Evolutionary conservation across 2,797 vertebrate genomes (phyloP).

Genomic region (Microctenopoma steveboyesi): DNA sequence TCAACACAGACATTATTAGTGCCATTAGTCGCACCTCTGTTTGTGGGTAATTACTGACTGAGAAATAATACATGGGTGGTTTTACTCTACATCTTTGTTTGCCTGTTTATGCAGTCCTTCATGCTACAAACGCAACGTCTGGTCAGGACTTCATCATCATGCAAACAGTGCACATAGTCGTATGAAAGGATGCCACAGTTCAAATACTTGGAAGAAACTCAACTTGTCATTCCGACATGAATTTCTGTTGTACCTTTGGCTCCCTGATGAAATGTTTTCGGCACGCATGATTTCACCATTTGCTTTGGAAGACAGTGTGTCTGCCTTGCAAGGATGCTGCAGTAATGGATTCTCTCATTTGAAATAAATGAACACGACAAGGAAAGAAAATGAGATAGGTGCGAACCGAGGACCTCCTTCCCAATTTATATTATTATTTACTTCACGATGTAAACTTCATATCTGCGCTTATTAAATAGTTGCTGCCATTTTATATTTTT

Average conservation of each 20-base stretch:
- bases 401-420: conserved; percentile 1
- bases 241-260: conserved; percentile 36
- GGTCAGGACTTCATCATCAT: not conserved
- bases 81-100: conserved; percentile 1
- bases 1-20: conserved; percentile 29
- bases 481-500: not conserved
- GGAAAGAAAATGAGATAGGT: conserved; percentile 43
- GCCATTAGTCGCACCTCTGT: conserved; percentile 40
- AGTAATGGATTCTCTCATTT: conserved; percentile 64
- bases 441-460: conserved; percentile 16
- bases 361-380: conserved; percentile 58
- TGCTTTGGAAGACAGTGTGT: conserved; percentile 37
- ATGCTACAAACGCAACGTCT: not conserved
- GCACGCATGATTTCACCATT: conserved; percentile 51
- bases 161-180: conserved; percentile 5
- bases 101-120: not conserved
- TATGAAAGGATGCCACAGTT: conserved; percentile 4
- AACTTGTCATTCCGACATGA: conserved; percentile 30
- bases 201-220: conserved; percentile 32
- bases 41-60: conserved; percentile 5
- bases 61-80: not conserved
- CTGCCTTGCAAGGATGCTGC: conserved; percentile 39
- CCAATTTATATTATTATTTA: conserved; percentile 11
- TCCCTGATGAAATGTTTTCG: conserved; percentile 55
- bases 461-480: not conserved